Conservation (phyloP, 2,888 invertebrate species). For the Callyntrura guangdongensis region DNA sequence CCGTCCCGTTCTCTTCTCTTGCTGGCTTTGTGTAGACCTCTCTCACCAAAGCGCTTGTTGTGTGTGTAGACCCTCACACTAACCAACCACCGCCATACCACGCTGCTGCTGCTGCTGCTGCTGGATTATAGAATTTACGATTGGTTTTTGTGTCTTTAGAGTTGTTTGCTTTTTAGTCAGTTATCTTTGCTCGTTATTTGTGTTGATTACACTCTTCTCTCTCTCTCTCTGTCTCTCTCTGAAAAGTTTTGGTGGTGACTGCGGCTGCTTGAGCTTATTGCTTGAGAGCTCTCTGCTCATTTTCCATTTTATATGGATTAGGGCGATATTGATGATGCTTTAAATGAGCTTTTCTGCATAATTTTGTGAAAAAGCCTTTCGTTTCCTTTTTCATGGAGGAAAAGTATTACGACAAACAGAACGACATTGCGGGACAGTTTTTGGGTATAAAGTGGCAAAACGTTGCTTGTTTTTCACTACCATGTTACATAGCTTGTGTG, state of each 20-base stretch:
- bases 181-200: constrained; percentile 59
- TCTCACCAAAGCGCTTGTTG: not conserved
- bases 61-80: not conserved
- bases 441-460: constrained; percentile 35
- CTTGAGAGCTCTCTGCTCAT: constrained; percentile 45
- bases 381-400: constrained; percentile 27
- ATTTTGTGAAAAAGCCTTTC: constrained; percentile 46
- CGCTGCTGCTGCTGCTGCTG: not conserved
- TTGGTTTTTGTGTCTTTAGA: constrained; percentile 57
- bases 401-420: constrained; percentile 23
- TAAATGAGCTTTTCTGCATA: constrained; percentile 71
- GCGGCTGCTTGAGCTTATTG: constrained; percentile 26
- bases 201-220: constrained; percentile 53
- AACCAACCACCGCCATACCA: constrained; percentile 25
- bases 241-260: constrained; percentile 35
- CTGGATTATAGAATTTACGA: constrained; percentile 64
- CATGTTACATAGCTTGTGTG: too few relatives aligned
- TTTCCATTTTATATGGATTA: constrained; percentile 62
- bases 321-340: constrained; percentile 61
- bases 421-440: constrained; percentile 31
- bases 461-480: constrained; percentile 3
- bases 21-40: not conserved
- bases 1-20: not conserved
- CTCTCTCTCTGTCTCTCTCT: not conserved
- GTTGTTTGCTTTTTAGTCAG: constrained; percentile 62